Percentiles rank a stretch among this genome's conserved stretches.
Conservation (phyloP, 2,113 vertebrate genomes). For the Podarcis muralis region DNA sequence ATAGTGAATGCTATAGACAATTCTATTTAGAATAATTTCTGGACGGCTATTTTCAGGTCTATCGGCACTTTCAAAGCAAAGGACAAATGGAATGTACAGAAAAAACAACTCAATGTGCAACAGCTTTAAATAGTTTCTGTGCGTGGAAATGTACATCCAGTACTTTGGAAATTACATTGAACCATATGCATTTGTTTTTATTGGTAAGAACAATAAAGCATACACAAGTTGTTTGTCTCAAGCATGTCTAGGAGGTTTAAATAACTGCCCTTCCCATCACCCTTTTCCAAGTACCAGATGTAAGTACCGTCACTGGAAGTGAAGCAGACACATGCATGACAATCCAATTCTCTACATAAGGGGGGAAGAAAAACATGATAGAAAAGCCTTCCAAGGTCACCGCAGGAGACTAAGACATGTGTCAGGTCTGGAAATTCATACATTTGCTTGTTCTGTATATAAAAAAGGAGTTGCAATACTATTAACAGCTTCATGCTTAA, state of each 20-base stretch:
- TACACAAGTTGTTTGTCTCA: slow-evolving; percentile 45
- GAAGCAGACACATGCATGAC: slow-evolving; percentile 62
- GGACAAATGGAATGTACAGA: background rate
- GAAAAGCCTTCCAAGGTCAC: slow-evolving; percentile 47
- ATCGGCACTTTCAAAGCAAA: slow-evolving; percentile 27
- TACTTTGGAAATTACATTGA: slow-evolving; percentile 20
- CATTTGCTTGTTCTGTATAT: slow-evolving; percentile 52
- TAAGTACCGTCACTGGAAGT: slow-evolving; percentile 55
- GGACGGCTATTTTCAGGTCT: background rate
- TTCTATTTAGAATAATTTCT: background rate
- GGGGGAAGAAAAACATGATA: slow-evolving; percentile 33
- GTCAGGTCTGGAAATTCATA: slow-evolving; percentile 53
- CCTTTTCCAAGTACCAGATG: slow-evolving; percentile 52
- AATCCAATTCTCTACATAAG: slow-evolving; percentile 51
- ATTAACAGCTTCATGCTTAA: slow-evolving; percentile 59
- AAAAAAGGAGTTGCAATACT: slow-evolving; percentile 49
- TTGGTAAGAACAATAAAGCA: slow-evolving; percentile 38
- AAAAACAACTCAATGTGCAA: slow-evolving; percentile 1
- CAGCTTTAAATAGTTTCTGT: slow-evolving; percentile 31
- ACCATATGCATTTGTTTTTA: slow-evolving; percentile 51
- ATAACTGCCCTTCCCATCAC: slow-evolving; percentile 65
- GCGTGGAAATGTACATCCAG: slow-evolving; percentile 31
- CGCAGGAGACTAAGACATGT: slow-evolving; percentile 64
- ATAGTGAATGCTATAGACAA: slow-evolving; percentile 22
- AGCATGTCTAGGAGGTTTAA: slow-evolving; percentile 53